Base-by-base conservation (phyloP, 1,140 invertebrate genomes). In the Drosophila lowei region DNA sequence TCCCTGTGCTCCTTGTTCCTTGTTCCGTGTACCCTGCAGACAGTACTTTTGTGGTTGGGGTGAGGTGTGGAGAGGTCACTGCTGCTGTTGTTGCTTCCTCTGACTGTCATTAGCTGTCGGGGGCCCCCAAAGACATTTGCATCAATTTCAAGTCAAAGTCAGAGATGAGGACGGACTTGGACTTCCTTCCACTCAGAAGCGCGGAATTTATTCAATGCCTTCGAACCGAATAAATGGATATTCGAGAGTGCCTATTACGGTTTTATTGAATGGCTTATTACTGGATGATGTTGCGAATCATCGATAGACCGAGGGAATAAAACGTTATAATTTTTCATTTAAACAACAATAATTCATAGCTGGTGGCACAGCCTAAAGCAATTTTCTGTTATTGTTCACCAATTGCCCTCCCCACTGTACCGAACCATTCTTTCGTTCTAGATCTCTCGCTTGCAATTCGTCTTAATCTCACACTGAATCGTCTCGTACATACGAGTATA, bases 11-110 rank as follows among this genome's bases (percentile, higher is more conserved):
- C 30, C 21, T 21, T 2, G 21, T 34, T 9, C 30, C 30, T 9
- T 11, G 3, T n/a, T n/a, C n/a, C n/a, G n/a, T n/a, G n/a, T n/a
- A n/a, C n/a, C n/a, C n/a, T n/a, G n/a, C 34, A 38, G 34, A 11
- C 34, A 38, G 11, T 38, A 38, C 11, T 38, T 4, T 13, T 13
- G 34, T 11, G 34, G 9, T 1, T 38, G 9, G 3, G 3, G 54
- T 54, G 25, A 72, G 71, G 71, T 74, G 71, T 74, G 60, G 71
- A 74, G 48, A 74, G 71, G 71, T 74, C 71, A 74, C 47, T 42
- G 56, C 16, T 25, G 21, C 21, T 34, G 18, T 18, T 41, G 30
- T 34, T 34, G 30, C 9, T 30, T 30, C 7, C 28, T 30, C 30
- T 7, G 23, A 3, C 48, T 44, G 15, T 18, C 25, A 34, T 23